Conservation (phyloP, 1,140 invertebrate genomes). For the Pseudomyrmex pallidus region DNA sequence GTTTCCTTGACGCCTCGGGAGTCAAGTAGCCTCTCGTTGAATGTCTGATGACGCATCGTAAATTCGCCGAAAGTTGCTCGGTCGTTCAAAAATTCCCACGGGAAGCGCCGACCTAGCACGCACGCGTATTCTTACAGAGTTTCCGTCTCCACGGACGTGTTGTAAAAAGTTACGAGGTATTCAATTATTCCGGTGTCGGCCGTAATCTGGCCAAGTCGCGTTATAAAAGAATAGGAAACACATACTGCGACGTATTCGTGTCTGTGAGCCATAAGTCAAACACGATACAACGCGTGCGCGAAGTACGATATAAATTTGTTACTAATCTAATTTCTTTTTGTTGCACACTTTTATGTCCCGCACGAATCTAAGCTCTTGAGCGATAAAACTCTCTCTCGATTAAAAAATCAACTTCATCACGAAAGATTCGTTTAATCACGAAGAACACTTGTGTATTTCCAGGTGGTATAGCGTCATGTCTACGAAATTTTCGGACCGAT, state of each 20-base stretch:
- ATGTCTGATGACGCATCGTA: constrained; percentile 27
- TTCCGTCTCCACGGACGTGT: background rate
- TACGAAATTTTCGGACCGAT: constrained; percentile 85
- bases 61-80: constrained; percentile 54
- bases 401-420: background rate
- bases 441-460: constrained; percentile 45
- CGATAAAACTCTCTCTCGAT: background rate
- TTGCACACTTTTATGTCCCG: background rate
- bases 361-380: background rate
- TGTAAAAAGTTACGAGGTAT: background rate
- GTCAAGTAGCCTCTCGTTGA: constrained; percentile 29
- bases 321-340: background rate
- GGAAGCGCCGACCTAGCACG: background rate
- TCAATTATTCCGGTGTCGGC: background rate
- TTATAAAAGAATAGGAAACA: no score
- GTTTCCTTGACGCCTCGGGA: background rate
- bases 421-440: background rate
- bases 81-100: constrained; percentile 15
- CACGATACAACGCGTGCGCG: no score
- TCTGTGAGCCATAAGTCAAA: no score
- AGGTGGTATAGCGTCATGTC: constrained; percentile 78
- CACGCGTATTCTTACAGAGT: background rate
- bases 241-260: no score
- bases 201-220: no score
- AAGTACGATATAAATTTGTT: constrained; percentile 1